A percentile compares a stretch with the other conserved stretches of the same genome.
Evolutionary conservation across 2,888 invertebrate genomes (phyloP).

Genomic region (Scrobipalpa atriplicella): DNA sequence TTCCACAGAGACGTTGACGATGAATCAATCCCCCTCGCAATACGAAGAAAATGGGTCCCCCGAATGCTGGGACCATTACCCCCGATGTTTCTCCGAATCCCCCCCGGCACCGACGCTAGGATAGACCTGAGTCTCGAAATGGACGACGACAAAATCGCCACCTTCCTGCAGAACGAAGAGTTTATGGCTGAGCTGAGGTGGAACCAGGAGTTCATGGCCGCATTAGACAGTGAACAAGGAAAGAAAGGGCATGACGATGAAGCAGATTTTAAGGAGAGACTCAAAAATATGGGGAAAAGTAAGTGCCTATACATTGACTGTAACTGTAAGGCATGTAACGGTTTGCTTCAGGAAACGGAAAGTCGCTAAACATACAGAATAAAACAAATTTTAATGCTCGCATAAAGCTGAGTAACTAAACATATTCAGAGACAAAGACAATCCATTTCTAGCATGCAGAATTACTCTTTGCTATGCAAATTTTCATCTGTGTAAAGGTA

Average conservation of each 20-base stretch:
- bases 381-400: no score
- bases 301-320: constrained; percentile 49
- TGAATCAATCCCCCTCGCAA: constrained; percentile 70
- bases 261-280: constrained; percentile 89
- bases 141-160: constrained; percentile 93
- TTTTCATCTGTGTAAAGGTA: no score
- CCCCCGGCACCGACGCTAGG: constrained; percentile 73
- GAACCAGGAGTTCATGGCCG: constrained; percentile 94
- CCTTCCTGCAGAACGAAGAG: constrained; percentile 95
- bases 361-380: not conserved
- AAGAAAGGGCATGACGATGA: constrained; percentile 83
- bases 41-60: constrained; percentile 88
- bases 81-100: constrained; percentile 88
- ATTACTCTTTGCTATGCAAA: not conserved
- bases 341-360: not conserved
- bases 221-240: constrained; percentile 89
- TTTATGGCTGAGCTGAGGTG: constrained; percentile 93
- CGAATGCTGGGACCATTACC: constrained; percentile 90
- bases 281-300: constrained; percentile 93
- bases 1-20: constrained; percentile 65
- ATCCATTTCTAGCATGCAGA: not conserved
- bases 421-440: not conserved
- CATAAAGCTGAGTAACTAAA: no score
- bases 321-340: not conserved
- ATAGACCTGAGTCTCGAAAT: constrained; percentile 83